Base-by-base conservation (phyloP, 2,113 vertebrate genomes). In the Baryphthengus martii region DNA sequence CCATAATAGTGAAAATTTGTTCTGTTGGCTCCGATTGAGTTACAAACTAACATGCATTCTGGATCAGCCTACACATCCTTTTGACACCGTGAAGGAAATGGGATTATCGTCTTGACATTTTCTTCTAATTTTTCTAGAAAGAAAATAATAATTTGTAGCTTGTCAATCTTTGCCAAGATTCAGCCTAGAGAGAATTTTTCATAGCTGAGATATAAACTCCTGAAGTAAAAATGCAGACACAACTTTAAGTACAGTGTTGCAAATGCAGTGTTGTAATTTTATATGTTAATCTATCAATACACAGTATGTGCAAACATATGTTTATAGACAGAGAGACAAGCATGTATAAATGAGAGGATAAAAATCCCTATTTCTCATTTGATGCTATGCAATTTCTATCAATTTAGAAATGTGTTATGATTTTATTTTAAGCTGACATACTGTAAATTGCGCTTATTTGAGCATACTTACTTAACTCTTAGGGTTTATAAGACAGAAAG, bases 251-350 rank as follows among this genome's bases (percentile, higher is more conserved):
- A 97, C 94, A 97, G 97, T 96, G 93, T 93, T 97, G 96, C 93
- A 97, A 98, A 97, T 94, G 96, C 96, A 97, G 86, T 93, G 95
- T 96, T 97, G 95, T 98, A 97, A 98, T 96, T 97, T 97, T 97
- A 95, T 96, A 97, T 97, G 97, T 97, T 98, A 98, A 97, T 98
- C 97, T 98, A 97, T 97, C 97, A 98, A 97, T 98, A 97, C 95
- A 96, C 97, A 97, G 95, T 97, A 98, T 97, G 97, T 97, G 96
- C 97, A 98, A 98, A 97, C 97, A 97, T 98, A 97, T 98, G 98
- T 97, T 98, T 98, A 98, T 96, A 97, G 97, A 98, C 95, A 97
- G 93, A 94, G 94, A 98, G 96, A 97, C 92, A 97, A 96, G 96
- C 96, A 96, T 97, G 90, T 96, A 98, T 97, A 98, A 98, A 97